Evolutionary conservation across 2,888 invertebrate genomes (phyloP).

Genomic region (Drosophila anomelani): DNA sequence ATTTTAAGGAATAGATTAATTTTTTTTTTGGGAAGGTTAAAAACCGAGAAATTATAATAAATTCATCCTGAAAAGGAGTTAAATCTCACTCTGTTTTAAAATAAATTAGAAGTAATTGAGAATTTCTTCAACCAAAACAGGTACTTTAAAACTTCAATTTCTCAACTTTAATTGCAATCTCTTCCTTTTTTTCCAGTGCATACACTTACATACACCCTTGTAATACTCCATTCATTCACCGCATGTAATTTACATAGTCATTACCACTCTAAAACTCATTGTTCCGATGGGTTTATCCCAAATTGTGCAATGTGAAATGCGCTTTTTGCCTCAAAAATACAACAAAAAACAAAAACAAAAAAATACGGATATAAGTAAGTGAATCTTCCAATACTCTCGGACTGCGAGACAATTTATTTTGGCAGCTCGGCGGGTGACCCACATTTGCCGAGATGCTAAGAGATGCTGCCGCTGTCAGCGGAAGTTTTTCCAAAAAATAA

Average conservation of each 20-base stretch:
- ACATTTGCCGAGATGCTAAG: slow-evolving; percentile 40
- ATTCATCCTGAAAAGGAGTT: not conserved
- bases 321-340: slow-evolving; percentile 22
- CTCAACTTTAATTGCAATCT: not conserved
- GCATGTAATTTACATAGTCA: slow-evolving; percentile 59
- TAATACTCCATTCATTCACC: slow-evolving; percentile 12
- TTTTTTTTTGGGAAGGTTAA: not conserved
- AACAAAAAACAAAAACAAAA: slow-evolving; percentile 4
- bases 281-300: slow-evolving; percentile 38
- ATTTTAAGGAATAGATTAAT: not conserved
- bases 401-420: slow-evolving; percentile 66
- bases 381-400: slow-evolving; percentile 27
- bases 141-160: not conserved
- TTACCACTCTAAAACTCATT: slow-evolving; percentile 34
- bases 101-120: not conserved
- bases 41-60: not conserved
- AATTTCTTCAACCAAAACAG: not conserved
- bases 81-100: not conserved
- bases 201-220: not conserved
- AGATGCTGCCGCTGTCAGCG: slow-evolving; percentile 60
- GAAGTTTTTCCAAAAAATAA: slow-evolving; percentile 71
- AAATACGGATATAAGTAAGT: slow-evolving; percentile 2
- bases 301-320: slow-evolving; percentile 40
- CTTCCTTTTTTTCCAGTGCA: not conserved
- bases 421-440: slow-evolving; percentile 59